A percentile compares a stretch with the other conserved stretches of the same genome.
phyloP scores from a whole-genome alignment of 1,140 invertebrate genomes.

The Pentalonia nigronervosa region DNA sequence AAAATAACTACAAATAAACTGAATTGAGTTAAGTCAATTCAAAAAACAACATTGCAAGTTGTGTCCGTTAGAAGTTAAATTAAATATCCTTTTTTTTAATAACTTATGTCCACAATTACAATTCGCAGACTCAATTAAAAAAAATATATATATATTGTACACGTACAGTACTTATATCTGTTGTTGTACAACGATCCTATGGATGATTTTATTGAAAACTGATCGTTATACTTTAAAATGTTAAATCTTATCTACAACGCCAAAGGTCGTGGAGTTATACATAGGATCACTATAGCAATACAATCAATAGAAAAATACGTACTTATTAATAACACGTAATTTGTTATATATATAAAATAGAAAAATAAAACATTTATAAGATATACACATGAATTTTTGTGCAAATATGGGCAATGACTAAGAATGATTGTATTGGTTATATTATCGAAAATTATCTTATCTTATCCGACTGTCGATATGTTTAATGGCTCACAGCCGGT shows the following conservation, averaged over 20 bases:
- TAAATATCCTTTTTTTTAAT: neutral
- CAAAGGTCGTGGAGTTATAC: neutral
- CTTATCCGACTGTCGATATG: neutral
- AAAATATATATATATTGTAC: neutral
- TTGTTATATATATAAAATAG: neutral
- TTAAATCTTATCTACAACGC: neutral
- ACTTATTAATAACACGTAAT: neutral
- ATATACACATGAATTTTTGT: neutral
- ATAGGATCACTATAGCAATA: neutral
- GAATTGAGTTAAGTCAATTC: neutral
- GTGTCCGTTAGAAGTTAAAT: neutral
- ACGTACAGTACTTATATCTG: neutral
- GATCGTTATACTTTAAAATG: neutral
- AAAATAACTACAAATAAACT: neutral
- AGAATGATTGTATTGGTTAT: neutral
- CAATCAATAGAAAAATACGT: neutral
- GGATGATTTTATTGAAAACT: neutral
- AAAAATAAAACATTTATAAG: neutral
- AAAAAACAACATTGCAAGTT: neutral
- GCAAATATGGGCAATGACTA: neutral
- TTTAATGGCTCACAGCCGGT: neutral
- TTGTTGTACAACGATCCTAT: neutral
- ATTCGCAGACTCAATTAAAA: neutral
- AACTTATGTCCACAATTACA: neutral
- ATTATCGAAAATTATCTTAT: neutral